Evolutionary conservation across 2,888 invertebrate species (phyloP), one percentile per base, ranked within the genome.

Genomic region (Dexiosoma caninum): DNA sequence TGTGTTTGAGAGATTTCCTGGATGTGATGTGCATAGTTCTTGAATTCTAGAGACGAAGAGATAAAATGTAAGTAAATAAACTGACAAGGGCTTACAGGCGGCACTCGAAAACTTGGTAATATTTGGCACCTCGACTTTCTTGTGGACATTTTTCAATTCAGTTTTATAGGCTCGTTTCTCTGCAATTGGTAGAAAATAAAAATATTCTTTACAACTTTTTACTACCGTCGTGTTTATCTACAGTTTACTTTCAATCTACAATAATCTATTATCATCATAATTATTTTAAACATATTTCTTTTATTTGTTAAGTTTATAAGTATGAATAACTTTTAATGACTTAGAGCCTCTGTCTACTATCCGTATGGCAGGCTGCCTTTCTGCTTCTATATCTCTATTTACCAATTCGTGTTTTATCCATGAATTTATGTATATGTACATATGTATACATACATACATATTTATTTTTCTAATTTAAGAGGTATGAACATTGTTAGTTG

Each of bases 401-500:
- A 12, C 19, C 16, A 59, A 40, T 51, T 51, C 10, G 37, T 75
- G 21, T 23, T 8, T 42, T 53, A 3, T 27, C n/a, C n/a, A n/a
- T n/a, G n/a, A n/a, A n/a, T n/a, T n/a, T n/a, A n/a, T n/a, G n/a
- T n/a, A n/a, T n/a, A n/a, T n/a, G n/a, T n/a, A n/a, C n/a, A n/a
- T n/a, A n/a, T n/a, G n/a, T n/a, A n/a, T n/a, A n/a, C n/a, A n/a
- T n/a, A n/a, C n/a, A n/a, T n/a, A n/a, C n/a, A n/a, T n/a, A n/a
- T 53, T 37, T 37, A 5, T 74, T 23, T 60, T 40, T 51, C 42
- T 44, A 59, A 44, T 66, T 21, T 44, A 35, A 66, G 49, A 55
- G 49, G 66, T 57, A n/a, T n/a, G n/a, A n/a, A 35, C 53, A 44
- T 72, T 55, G 59, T 40, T 74, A 57, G 74, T 66, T 74, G 64